Conservation (phyloP, 2,797 vertebrate species). For the Orestias chungarensis region DNA sequence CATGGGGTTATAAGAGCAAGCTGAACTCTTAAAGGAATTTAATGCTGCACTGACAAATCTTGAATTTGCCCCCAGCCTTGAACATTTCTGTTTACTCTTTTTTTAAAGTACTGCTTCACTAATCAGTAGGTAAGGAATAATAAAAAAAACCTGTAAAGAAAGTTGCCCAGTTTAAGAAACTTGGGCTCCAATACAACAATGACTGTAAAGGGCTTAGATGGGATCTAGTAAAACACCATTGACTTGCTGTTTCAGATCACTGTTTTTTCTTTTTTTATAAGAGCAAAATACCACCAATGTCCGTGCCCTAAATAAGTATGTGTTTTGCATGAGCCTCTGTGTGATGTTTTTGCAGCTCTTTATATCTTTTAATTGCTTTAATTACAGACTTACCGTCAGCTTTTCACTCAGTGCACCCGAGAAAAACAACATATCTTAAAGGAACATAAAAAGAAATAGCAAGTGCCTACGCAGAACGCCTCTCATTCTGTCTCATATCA, state of each 20-base stretch:
- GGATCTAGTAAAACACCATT: background rate
- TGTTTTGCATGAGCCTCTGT: slow-evolving; percentile 29
- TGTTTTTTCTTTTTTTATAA: background rate
- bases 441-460: slow-evolving; percentile 72
- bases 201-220: background rate
- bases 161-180: background rate
- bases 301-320: slow-evolving; percentile 5
- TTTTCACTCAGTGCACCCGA: slow-evolving; percentile 68
- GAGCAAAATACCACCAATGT: slow-evolving; percentile 10
- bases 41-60: slow-evolving; percentile 35
- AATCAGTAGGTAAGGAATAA: no score
- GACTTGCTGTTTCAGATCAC: slow-evolving; percentile 1
- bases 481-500: slow-evolving; percentile 30
- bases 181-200: background rate
- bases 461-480: slow-evolving; percentile 27
- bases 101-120: background rate
- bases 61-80: slow-evolving; percentile 15
- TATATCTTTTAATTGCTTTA: slow-evolving; percentile 83
- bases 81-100: background rate
- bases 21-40: slow-evolving; percentile 39
- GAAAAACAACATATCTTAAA: slow-evolving; percentile 78
- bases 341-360: slow-evolving; percentile 36
- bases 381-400: slow-evolving; percentile 79
- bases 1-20: slow-evolving; percentile 28
- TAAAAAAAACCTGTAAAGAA: no score